Conservation (phyloP, 1,140 invertebrate genomes). For the Zeugodacus cucurbitae region DNA sequence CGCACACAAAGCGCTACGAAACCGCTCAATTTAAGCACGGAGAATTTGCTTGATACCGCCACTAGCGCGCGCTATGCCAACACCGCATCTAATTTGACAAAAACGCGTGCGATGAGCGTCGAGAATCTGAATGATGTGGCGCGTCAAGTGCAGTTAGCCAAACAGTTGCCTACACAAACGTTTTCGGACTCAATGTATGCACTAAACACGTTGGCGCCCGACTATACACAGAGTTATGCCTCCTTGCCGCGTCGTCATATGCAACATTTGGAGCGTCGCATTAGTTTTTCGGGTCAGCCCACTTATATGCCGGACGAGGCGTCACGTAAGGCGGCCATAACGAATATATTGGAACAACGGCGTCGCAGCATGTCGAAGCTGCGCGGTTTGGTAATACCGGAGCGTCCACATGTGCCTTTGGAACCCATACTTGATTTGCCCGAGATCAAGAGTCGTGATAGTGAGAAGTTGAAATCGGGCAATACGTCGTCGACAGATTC, state of each 20-base stretch:
- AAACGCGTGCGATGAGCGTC: conserved; percentile 64
- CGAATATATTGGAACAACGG: conserved; percentile 76
- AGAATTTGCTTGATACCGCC: conserved; percentile 67
- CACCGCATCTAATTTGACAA: conserved; percentile 42
- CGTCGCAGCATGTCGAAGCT: conserved; percentile 84
- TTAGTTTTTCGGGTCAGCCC: conserved; percentile 68
- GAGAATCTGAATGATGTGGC: conserved; percentile 62
- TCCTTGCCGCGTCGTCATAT: conserved; percentile 59
- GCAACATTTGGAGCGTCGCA: conserved; percentile 66
- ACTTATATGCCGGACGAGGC: conserved; percentile 53
- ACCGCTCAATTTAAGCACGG: conserved; percentile 68
- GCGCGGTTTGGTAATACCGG: conserved; percentile 86
- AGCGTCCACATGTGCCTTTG: conserved; percentile 72
- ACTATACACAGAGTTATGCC: conserved; percentile 55
- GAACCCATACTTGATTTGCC: conserved; percentile 75
- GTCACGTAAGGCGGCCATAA: conserved; percentile 59
- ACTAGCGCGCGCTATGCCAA: conserved; percentile 28
- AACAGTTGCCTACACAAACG: conserved; percentile 51
- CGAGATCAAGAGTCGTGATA: conserved; percentile 80
- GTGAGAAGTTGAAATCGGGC: conserved; percentile 51
- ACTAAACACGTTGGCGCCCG: conserved; percentile 47
- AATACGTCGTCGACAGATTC: conserved; percentile 60
- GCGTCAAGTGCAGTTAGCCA: conserved; percentile 59
- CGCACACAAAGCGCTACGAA: conserved; percentile 48
- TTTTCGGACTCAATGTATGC: conserved; percentile 63